Evolutionary conservation across 2,888 invertebrate genomes (phyloP).

Genomic region (Microchrysa polita): DNA sequence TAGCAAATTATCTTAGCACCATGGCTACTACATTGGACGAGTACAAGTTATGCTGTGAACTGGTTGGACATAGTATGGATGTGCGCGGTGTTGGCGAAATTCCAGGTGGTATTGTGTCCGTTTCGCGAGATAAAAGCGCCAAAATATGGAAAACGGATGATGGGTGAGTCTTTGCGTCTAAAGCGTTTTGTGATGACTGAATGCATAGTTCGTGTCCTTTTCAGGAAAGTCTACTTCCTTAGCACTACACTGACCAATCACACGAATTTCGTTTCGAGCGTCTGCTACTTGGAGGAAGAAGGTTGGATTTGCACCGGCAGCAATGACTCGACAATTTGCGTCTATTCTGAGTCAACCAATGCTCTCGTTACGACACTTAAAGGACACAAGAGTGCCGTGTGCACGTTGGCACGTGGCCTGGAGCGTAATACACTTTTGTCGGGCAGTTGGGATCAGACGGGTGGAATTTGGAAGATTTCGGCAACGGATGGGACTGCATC

Average conservation of each 20-base stretch:
- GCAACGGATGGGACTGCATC: slow-evolving; percentile 66
- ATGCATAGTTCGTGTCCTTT: slow-evolving; percentile 57
- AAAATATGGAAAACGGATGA: slow-evolving; percentile 82
- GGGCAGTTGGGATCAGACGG: slow-evolving; percentile 94
- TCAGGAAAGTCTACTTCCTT: slow-evolving; percentile 72
- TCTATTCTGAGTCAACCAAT: slow-evolving; percentile 77
- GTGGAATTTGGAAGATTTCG: slow-evolving; percentile 80
- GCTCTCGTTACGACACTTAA: slow-evolving; percentile 75
- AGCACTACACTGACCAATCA: slow-evolving; percentile 80
- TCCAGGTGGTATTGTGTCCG: slow-evolving; percentile 80
- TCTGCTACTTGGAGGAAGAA: slow-evolving; percentile 79
- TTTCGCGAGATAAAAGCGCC: slow-evolving; percentile 88
- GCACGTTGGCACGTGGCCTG: slow-evolving; percentile 65
- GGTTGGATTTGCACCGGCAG: slow-evolving; percentile 87
- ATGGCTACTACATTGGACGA: slow-evolving; percentile 59
- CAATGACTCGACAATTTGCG: slow-evolving; percentile 84
- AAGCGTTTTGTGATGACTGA: slow-evolving; percentile 22
- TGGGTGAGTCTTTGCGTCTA: slow-evolving; percentile 63
- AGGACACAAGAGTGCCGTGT: slow-evolving; percentile 73
- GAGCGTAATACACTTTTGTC: slow-evolving; percentile 73
- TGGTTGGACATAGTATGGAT: slow-evolving; percentile 85
- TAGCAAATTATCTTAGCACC: not conserved
- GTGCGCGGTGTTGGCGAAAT: slow-evolving; percentile 76
- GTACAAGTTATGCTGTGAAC: slow-evolving; percentile 82
- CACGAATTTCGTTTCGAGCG: slow-evolving; percentile 84